These are phyloP conservation scores for Pandion haliaetus DNA, from an alignment of 2,113 vertebrate genomes.

Conservation along the genomic window DNA sequence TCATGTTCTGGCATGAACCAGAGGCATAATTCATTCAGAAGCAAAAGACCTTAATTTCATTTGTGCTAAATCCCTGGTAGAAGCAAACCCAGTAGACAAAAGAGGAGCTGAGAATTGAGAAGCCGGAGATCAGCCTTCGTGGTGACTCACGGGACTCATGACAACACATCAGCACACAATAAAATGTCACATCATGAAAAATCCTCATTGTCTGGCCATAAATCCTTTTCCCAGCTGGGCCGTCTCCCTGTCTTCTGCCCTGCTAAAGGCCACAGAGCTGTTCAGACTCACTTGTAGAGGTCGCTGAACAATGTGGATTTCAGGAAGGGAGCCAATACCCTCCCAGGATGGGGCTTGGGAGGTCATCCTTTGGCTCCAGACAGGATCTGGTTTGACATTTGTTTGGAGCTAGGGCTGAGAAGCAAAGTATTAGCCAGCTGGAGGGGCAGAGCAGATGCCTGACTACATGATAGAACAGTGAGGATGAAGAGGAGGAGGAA, in stretches of 20 bases:
- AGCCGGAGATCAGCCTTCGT: not conserved
- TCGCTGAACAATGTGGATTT: not conserved
- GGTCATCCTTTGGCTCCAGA: not conserved
- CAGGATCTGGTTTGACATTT: not conserved
- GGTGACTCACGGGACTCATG: slow-evolving; percentile 15
- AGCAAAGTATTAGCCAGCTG: not conserved
- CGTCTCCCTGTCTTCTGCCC: not conserved
- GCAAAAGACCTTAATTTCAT: slow-evolving; percentile 9
- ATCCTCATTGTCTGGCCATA: slow-evolving; percentile 19
- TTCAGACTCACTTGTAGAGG: not conserved
- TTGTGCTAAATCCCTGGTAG: not conserved
- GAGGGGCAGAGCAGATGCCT: not conserved
- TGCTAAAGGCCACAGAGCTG: slow-evolving; percentile 6
- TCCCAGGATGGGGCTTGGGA: not conserved
- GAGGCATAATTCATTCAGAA: not conserved
- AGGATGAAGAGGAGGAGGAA: not conserved
- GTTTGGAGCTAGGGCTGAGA: not conserved
- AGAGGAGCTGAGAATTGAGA: not conserved
- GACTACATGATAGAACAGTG: not conserved
- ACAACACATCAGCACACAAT: not conserved
- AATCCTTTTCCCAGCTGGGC: slow-evolving; percentile 1
- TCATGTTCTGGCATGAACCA: not conserved
- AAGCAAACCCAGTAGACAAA: not conserved
- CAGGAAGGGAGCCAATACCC: not conserved
- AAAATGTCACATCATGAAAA: slow-evolving; percentile 50